Evolutionary conservation across 2,797 vertebrate species (phyloP).

Genomic region (Esox masquinongy): DNA sequence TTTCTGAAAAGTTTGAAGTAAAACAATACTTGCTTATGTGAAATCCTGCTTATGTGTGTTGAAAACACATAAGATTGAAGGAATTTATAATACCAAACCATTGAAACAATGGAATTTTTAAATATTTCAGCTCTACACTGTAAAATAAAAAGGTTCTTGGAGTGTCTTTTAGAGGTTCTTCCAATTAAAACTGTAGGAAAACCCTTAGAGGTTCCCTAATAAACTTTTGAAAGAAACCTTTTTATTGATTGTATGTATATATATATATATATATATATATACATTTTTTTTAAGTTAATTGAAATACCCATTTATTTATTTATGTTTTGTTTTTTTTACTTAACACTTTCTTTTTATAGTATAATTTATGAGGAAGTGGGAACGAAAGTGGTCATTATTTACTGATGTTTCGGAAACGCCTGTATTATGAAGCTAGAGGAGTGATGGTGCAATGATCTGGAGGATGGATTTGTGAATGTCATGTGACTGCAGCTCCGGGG

Average conservation of each 20-base stretch:
- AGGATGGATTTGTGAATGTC: slow-evolving; percentile 2
- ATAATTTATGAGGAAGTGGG: neutral
- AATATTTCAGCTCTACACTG: neutral
- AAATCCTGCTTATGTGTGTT: neutral
- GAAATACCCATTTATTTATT: no score
- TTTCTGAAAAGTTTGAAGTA: neutral
- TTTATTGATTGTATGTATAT: no score
- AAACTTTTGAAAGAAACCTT: no score
- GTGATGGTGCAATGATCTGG: neutral
- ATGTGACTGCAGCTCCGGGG: neutral
- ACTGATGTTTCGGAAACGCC: neutral
- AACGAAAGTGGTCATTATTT: neutral
- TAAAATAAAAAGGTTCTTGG: no score
- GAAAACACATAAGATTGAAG: neutral
- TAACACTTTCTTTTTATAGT: no score
- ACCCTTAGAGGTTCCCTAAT: no score
- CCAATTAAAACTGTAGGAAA: no score
- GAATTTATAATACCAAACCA: neutral
- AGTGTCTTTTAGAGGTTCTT: no score
- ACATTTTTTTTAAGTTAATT: no score
- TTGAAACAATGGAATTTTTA: neutral
- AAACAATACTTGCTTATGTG: neutral
- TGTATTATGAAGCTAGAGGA: neutral
- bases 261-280: no score
- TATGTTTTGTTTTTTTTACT: no score